These are phyloP conservation scores for Cardiocondyla obscurior DNA, from an alignment of 1,140 invertebrate genomes.

Conservation along the genomic window DNA sequence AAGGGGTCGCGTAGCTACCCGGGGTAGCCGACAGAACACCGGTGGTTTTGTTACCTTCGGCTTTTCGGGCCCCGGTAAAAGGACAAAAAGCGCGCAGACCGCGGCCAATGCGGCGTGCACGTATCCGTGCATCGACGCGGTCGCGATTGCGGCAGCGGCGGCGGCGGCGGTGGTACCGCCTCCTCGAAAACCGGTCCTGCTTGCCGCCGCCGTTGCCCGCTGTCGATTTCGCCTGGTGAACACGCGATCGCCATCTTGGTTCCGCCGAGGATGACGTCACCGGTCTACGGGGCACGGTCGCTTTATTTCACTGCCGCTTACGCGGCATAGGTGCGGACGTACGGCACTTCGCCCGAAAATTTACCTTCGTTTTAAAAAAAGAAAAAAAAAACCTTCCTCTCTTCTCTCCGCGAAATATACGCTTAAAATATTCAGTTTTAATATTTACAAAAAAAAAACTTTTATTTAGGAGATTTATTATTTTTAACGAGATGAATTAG, in stretches of 20 bases:
- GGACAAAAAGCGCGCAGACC: slow-evolving; percentile 60
- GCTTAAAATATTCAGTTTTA: no score
- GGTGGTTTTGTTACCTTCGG: slow-evolving; percentile 54
- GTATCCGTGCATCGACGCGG: slow-evolving; percentile 51
- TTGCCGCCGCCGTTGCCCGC: slow-evolving; percentile 61
- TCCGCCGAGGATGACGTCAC: slow-evolving; percentile 74
- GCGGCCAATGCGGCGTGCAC: slow-evolving; percentile 5
- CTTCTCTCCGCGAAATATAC: no score
- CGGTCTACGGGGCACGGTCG: slow-evolving; percentile 69
- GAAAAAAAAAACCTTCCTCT: no score
- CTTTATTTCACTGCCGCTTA: slow-evolving; percentile 57
- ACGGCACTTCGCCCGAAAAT: slow-evolving; percentile 7
- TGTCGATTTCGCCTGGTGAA: slow-evolving; percentile 77
- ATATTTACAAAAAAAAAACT: background rate
- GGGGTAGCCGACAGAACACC: background rate
- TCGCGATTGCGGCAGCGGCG: slow-evolving; percentile 16
- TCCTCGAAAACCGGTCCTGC: slow-evolving; percentile 75
- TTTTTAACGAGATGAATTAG: background rate
- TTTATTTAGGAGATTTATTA: no score
- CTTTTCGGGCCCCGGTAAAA: slow-evolving; percentile 64
- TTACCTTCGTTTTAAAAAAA: no score
- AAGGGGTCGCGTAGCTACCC: background rate
- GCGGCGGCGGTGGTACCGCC: slow-evolving; percentile 24
- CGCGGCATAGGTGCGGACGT: slow-evolving; percentile 40
- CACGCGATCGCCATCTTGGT: slow-evolving; percentile 75